Conservation (phyloP, 2,797 vertebrate species). For the Rhincodon typus region DNA sequence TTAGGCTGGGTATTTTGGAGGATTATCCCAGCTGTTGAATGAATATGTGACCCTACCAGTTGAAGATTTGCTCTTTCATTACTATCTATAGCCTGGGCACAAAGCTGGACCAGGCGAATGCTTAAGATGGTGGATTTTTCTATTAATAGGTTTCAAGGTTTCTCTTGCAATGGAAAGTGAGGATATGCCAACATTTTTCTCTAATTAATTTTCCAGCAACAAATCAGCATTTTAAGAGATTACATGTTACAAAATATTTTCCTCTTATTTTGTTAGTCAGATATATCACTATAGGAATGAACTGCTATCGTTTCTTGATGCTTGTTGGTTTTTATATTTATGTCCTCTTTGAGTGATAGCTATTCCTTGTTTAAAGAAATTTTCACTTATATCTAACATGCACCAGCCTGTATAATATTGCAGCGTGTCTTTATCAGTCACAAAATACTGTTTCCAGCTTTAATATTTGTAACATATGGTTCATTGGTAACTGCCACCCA, state of each 20-base stretch:
- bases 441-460: not conserved
- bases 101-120: not conserved
- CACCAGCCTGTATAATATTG: not conserved
- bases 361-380: not conserved
- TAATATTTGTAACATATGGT: not conserved
- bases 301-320: no score
- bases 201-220: not conserved
- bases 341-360: not conserved
- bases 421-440: not conserved
- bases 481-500: not conserved
- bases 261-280: not conserved
- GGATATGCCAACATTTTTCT: not conserved
- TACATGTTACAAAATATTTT: constrained; percentile 21
- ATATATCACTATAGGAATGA: not conserved
- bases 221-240: constrained; percentile 5
- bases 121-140: not conserved
- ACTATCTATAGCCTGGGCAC: not conserved
- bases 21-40: not conserved
- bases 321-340: not conserved
- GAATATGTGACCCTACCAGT: no score
- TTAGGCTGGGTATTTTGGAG: not conserved
- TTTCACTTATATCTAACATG: not conserved
- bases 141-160: not conserved
- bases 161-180: not conserved
- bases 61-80: not conserved